Evolutionary conservation across 2,113 vertebrate species (phyloP).

Genomic region (Butorides virescens): DNA sequence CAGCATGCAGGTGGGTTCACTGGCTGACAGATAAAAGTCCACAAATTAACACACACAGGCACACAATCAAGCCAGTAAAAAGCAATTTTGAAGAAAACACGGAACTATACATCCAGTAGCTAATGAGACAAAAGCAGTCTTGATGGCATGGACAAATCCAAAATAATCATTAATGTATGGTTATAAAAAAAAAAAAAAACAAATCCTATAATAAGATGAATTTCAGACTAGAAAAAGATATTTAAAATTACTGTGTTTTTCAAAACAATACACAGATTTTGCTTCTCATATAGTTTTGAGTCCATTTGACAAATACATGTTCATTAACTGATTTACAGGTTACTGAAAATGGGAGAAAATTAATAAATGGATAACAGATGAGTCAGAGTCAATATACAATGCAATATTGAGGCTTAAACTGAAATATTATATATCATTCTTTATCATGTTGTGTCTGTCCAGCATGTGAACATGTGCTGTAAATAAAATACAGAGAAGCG

Average conservation of each 20-base stretch:
- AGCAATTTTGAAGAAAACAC: neutral
- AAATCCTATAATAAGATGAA: neutral
- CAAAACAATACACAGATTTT: neutral
- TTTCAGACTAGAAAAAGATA: neutral
- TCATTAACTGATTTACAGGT: neutral
- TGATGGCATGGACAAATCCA: neutral
- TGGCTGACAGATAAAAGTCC: slow-evolving; percentile 12
- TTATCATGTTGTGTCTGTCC: accelerated
- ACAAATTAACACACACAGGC: neutral
- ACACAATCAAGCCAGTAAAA: neutral
- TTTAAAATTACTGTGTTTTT: neutral
- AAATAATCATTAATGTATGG: neutral
- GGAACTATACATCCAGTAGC: neutral
- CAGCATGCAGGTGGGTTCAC: neutral
- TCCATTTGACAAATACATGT: neutral
- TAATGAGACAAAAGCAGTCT: neutral
- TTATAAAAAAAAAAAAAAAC: neutral
- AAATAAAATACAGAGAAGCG: neutral
- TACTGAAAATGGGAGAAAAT: neutral
- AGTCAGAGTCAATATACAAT: neutral
- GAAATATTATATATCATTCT: neutral
- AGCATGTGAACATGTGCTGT: neutral
- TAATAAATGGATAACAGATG: neutral
- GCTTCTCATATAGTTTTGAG: neutral
- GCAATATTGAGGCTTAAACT: neutral